Evolutionary conservation across 1,140 invertebrate species (phyloP).

Genomic region (Hirudo medicinalis): DNA sequence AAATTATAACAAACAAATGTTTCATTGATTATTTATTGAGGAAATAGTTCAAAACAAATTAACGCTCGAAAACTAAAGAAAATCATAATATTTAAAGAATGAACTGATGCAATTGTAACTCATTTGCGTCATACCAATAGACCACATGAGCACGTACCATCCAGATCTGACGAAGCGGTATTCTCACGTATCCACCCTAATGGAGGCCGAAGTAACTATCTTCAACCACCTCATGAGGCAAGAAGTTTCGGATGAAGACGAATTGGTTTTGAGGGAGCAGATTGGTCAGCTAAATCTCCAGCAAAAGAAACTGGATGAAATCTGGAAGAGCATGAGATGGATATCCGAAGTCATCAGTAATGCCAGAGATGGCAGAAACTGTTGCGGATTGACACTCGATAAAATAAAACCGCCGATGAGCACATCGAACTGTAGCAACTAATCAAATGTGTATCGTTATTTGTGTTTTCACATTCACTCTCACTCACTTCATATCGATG

Average conservation of each 20-base stretch:
- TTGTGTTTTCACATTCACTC: too few species aligned
- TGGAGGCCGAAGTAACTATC: not conserved
- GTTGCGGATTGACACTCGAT: too few species aligned
- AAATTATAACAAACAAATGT: too few species aligned
- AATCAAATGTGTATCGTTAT: too few species aligned
- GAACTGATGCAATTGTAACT: not conserved
- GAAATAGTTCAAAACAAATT: too few species aligned
- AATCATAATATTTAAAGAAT: not conserved
- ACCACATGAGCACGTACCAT: slow-evolving; percentile 7
- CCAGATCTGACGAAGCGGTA: slow-evolving; percentile 1
- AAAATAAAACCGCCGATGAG: too few species aligned
- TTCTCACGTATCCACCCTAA: not conserved
- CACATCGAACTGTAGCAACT: too few species aligned
- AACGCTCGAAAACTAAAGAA: too few species aligned
- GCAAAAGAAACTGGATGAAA: slow-evolving; percentile 7
- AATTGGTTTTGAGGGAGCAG: not conserved
- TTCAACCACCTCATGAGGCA: not conserved
- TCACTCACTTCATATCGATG: too few species aligned
- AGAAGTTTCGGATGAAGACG: not conserved
- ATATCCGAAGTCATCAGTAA: slow-evolving; percentile 11
- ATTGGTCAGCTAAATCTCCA: not conserved
- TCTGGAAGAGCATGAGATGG: slow-evolving; percentile 11
- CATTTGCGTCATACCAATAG: not conserved
- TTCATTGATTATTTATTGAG: too few species aligned
- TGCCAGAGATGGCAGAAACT: not conserved